Evolutionary conservation across 2,888 invertebrate genomes (phyloP).

Genomic region (Anagyrus pseudococci): DNA sequence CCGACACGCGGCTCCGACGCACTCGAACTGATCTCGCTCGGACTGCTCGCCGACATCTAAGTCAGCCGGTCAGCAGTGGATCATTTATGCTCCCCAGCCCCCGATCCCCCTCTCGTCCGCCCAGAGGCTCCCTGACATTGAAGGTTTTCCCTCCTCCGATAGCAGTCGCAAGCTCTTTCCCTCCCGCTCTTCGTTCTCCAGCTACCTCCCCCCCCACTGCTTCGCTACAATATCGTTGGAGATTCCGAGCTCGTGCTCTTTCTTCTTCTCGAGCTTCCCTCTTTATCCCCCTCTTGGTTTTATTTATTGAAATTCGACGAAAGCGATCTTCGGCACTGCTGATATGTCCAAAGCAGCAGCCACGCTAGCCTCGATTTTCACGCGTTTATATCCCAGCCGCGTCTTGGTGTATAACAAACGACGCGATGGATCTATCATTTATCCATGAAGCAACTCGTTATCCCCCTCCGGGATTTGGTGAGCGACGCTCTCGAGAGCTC

Average conservation of each 20-base stretch:
- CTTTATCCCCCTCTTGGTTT: neutral
- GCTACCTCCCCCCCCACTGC: too few relatives aligned
- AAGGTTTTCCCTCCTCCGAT: slow-evolving; percentile 41
- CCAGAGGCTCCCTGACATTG: slow-evolving; percentile 42
- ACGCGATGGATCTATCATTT: too few relatives aligned
- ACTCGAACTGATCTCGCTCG: slow-evolving; percentile 41
- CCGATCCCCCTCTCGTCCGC: slow-evolving; percentile 39
- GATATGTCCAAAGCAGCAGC: too few relatives aligned
- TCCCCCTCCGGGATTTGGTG: too few relatives aligned
- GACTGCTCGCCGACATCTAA: slow-evolving; percentile 43
- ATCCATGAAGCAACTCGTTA: too few relatives aligned
- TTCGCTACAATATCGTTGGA: too few relatives aligned
- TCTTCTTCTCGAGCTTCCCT: too few relatives aligned
- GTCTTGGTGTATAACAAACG: too few relatives aligned
- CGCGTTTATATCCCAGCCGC: too few relatives aligned
- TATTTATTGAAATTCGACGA: slow-evolving; percentile 2
- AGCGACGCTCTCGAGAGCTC: too few relatives aligned
- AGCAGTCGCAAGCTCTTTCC: neutral
- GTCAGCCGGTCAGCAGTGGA: slow-evolving; percentile 45
- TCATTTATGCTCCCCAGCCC: slow-evolving; percentile 51
- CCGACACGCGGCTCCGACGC: slow-evolving; percentile 3
- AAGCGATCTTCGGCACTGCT: neutral
- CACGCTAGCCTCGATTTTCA: too few relatives aligned
- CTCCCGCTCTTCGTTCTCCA: neutral
- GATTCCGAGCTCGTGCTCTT: too few relatives aligned